A percentile compares a stretch with the other conserved stretches of the same genome.
phyloP scores from a whole-genome alignment of 2,888 invertebrate genomes.

The Aleiodes testaceus region DNA sequence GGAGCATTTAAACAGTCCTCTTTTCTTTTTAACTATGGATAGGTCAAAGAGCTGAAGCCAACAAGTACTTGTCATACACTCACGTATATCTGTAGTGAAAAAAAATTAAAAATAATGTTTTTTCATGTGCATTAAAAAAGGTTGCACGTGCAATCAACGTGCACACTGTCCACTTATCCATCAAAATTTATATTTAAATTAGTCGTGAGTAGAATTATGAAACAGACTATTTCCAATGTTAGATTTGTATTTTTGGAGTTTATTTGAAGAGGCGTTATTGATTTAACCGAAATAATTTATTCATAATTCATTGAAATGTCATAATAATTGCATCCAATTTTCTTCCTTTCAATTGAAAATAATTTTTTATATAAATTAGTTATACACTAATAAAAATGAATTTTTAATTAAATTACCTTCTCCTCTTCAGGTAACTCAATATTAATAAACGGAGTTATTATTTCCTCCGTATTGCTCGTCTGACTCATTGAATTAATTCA shows the following conservation, averaged over 20 bases:
- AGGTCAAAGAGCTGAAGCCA: constrained; percentile 44
- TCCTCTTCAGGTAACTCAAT: constrained; percentile 15
- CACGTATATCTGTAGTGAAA: constrained; percentile 5
- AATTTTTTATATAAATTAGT: not conserved
- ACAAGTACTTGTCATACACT: constrained; percentile 26
- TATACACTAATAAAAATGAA: too few relatives aligned
- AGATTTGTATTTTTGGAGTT: too few relatives aligned
- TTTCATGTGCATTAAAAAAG: not conserved
- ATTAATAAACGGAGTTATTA: not conserved
- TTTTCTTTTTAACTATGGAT: constrained; percentile 34
- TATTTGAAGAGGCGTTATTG: too few relatives aligned
- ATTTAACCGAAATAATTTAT: too few relatives aligned
- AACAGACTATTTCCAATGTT: too few relatives aligned
- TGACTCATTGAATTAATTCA: constrained; percentile 2
- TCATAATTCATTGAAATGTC: too few relatives aligned
- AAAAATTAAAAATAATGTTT: constrained; percentile 17
- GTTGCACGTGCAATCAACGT: constrained; percentile 17
- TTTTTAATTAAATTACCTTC: constrained; percentile 15
- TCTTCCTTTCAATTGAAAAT: not conserved
- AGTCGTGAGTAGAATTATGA: not conserved
- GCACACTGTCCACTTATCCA: not conserved
- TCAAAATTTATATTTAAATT: constrained; percentile 11
- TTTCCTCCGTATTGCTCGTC: not conserved
- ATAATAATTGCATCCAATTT: not conserved
- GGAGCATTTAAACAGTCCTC: constrained; percentile 22